Percentiles rank a stretch among this genome's conserved stretches.
These are phyloP conservation scores for Ctenodactylus gundi DNA, from an alignment of 2,113 vertebrate genomes.

Conservation along the genomic window DNA sequence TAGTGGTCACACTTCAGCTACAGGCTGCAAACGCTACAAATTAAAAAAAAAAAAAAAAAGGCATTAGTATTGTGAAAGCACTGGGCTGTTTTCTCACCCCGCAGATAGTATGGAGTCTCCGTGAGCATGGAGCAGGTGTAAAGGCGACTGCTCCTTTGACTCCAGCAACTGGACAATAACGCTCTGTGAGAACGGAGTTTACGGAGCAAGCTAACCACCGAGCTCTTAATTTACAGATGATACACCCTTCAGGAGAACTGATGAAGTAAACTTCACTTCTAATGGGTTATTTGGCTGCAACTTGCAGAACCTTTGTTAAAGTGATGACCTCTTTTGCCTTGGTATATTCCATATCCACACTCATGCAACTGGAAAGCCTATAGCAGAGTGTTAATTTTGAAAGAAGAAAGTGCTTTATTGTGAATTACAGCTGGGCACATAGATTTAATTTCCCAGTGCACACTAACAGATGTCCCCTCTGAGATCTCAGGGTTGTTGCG, in stretches of 20 bases:
- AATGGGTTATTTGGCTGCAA: neutral
- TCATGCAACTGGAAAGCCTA: neutral
- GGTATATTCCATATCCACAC: too few species aligned
- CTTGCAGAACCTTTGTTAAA: neutral
- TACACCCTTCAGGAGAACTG: neutral
- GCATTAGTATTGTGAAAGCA: neutral
- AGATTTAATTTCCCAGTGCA: neutral
- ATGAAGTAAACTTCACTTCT: constrained; percentile 15
- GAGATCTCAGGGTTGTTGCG: neutral
- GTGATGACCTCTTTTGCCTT: neutral
- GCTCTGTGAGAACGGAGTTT: neutral
- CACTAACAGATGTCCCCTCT: neutral
- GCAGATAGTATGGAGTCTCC: neutral
- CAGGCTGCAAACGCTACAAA: neutral
- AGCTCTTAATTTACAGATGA: neutral
- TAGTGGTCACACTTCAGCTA: constrained; percentile 10
- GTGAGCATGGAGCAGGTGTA: neutral
- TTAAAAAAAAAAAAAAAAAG: constrained; percentile 52
- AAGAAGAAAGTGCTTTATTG: neutral
- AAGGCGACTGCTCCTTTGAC: neutral
- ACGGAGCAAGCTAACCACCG: neutral
- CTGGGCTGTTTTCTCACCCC: neutral
- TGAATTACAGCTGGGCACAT: neutral
- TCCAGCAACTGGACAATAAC: neutral
- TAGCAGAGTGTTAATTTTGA: neutral